Evolutionary conservation across 1,140 invertebrate species (phyloP).

Genomic region (Tetranychus cinnabarinus): DNA sequence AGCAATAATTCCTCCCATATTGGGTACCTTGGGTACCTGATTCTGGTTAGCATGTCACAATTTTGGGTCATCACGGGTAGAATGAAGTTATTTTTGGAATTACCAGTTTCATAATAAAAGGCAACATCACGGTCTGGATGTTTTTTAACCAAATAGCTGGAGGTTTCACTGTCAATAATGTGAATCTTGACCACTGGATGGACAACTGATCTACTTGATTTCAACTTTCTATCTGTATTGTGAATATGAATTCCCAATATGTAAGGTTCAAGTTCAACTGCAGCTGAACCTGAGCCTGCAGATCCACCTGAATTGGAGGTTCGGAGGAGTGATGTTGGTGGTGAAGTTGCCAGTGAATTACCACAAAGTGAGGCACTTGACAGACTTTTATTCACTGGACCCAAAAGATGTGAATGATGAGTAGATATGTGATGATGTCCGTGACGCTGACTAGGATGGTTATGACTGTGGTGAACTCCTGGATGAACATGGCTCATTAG

Average conservation of each 20-base stretch:
- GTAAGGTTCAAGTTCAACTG: neutral
- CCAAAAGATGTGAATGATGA: too few species aligned
- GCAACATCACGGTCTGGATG: constrained; percentile 15
- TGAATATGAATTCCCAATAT: neutral
- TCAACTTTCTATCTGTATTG: constrained; percentile 13
- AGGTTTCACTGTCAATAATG: constrained; percentile 21
- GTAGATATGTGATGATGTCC: too few species aligned
- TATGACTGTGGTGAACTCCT: too few species aligned
- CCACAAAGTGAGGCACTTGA: too few species aligned
- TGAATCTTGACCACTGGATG: constrained; percentile 25
- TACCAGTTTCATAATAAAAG: constrained; percentile 22
- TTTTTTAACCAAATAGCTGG: constrained; percentile 15
- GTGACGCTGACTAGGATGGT: too few species aligned
- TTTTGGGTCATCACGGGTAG: constrained; percentile 24
- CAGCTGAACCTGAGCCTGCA: too few species aligned
- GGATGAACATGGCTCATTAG: too few species aligned
- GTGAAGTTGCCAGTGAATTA: too few species aligned
- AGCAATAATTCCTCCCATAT: constrained; percentile 37
- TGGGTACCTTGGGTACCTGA: constrained; percentile 20
- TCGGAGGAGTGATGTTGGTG: too few species aligned
- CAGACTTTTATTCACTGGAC: too few species aligned
- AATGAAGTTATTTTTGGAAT: constrained; percentile 19
- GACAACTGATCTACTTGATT: constrained; percentile 21
- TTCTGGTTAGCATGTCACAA: constrained; percentile 18
- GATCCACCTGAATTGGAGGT: too few species aligned